These are phyloP conservation scores for Dynastes grantii DNA, from an alignment of 2,888 invertebrate species.

Conservation along the genomic window DNA sequence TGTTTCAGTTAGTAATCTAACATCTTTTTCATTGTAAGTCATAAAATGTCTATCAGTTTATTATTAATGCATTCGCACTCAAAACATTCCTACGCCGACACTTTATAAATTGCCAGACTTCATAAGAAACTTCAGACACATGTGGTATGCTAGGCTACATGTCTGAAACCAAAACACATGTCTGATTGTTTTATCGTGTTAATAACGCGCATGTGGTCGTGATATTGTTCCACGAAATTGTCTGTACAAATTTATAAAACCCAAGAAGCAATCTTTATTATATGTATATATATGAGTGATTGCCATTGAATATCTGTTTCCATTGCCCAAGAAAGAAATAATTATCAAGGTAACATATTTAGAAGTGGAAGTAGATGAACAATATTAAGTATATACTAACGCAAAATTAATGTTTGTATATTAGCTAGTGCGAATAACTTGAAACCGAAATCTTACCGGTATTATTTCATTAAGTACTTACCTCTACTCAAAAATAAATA, in stretches of 20 bases:
- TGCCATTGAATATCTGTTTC: no score
- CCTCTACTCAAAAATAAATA: no score
- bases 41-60: slow-evolving; percentile 9
- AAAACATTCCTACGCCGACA: slow-evolving; percentile 13
- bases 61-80: slow-evolving; percentile 29
- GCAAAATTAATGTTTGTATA: no score
- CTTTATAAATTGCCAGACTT: slow-evolving; percentile 42
- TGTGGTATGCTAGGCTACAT: slow-evolving; percentile 17
- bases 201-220: slow-evolving; percentile 15
- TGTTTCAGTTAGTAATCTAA: background rate
- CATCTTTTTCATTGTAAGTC: background rate
- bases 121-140: slow-evolving; percentile 28
- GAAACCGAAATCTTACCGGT: no score
- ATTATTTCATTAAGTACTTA: no score
- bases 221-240: slow-evolving; percentile 17
- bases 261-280: background rate
- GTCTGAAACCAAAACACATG: slow-evolving; percentile 34
- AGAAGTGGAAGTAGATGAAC: no score
- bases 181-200: slow-evolving; percentile 35
- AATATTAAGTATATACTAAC: no score
- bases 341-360: no score
- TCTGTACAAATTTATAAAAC: background rate
- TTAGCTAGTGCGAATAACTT: no score
- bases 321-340: no score
- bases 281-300: no score